Evolutionary conservation across 2,797 vertebrate species (phyloP).

Genomic region (Catharus ustulatus): DNA sequence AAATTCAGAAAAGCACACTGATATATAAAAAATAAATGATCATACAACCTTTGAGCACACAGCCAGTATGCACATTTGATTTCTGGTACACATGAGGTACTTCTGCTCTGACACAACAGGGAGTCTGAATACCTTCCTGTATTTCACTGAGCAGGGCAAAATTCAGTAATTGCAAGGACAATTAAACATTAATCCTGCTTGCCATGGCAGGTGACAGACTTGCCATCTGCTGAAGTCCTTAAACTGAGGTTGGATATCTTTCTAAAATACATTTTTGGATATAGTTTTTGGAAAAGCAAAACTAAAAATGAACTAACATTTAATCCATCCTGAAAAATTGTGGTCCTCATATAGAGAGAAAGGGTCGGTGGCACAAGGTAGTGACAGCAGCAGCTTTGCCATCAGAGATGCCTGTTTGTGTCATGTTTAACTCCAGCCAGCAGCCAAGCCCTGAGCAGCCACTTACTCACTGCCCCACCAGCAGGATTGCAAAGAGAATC

Average conservation of each 20-base stretch:
- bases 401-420: neutral
- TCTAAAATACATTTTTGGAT: neutral
- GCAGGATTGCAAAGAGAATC: rapidly evolving
- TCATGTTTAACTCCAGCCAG: neutral
- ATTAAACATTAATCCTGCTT: slow-evolving; percentile 53
- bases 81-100: neutral
- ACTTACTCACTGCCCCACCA: rapidly evolving
- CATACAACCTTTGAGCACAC: neutral
- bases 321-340: neutral
- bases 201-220: slow-evolving; percentile 56
- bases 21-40: neutral
- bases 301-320: neutral
- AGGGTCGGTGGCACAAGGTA: neutral
- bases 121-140: neutral
- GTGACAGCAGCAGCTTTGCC: neutral
- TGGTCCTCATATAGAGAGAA: neutral
- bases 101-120: neutral
- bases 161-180: slow-evolving; percentile 53
- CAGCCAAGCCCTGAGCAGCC: neutral
- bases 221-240: slow-evolving; percentile 53
- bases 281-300: neutral
- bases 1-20: neutral
- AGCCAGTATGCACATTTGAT: neutral
- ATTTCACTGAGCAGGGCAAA: slow-evolving; percentile 10
- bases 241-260: neutral